phyloP scores from a whole-genome alignment of 2,797 vertebrate species.

The Semaprochilodus insignis region DNA sequence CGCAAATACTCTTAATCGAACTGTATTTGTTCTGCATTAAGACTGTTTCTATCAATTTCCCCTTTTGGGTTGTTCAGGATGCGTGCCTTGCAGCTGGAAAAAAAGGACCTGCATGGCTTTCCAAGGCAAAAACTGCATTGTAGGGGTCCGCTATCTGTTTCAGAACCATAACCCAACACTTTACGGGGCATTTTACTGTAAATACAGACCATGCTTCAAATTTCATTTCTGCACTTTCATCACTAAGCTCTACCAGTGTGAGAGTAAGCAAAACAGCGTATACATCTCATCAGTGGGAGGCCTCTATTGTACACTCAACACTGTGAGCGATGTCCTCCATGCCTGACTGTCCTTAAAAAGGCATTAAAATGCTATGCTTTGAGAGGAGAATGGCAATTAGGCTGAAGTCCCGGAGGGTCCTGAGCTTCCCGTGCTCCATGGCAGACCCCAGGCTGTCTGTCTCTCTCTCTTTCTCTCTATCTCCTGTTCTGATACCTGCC shows the following conservation, averaged over 20 bases:
- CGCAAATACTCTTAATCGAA: constrained; percentile 51
- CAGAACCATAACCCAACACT: constrained; percentile 1
- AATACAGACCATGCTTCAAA: constrained; percentile 30
- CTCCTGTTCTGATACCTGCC: constrained; percentile 61
- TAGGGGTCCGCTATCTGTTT: neutral
- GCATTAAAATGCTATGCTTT: constrained; percentile 52
- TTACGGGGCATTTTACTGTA: constrained; percentile 1
- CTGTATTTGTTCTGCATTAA: constrained; percentile 53
- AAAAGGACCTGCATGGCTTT: constrained; percentile 21
- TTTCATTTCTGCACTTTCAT: constrained; percentile 21
- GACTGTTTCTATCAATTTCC: constrained; percentile 24
- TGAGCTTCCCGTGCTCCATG: constrained; percentile 40
- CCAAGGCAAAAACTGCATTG: neutral
- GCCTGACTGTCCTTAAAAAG: constrained; percentile 28
- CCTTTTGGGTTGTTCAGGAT: constrained; percentile 33
- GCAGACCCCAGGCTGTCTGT: constrained; percentile 50
- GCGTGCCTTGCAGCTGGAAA: neutral
- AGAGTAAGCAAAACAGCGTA: constrained; percentile 41
- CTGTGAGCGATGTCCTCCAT: constrained; percentile 34
- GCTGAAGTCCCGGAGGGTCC: constrained; percentile 56
- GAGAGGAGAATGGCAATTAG: constrained; percentile 61
- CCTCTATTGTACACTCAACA: constrained; percentile 32
- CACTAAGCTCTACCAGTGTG: constrained; percentile 40
- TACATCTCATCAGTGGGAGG: constrained; percentile 15
- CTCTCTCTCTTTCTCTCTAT: constrained; percentile 50